These are phyloP conservation scores for Salvator merianae DNA, from an alignment of 2,113 vertebrate species.

Conservation along the genomic window DNA sequence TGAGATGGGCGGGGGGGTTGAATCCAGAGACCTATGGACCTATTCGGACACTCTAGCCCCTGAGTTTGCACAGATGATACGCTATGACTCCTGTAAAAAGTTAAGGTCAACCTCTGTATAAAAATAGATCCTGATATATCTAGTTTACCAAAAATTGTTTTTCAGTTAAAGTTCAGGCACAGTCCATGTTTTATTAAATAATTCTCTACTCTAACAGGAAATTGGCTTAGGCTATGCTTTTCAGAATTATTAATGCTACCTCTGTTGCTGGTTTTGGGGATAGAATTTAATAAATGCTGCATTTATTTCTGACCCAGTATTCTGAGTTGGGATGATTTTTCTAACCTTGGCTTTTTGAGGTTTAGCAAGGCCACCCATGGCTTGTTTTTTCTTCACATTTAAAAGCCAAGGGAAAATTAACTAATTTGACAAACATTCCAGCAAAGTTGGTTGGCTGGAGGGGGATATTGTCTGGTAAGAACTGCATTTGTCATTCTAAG, in stretches of 20 bases:
- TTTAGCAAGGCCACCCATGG: conserved; percentile 72
- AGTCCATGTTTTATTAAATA: conserved; percentile 70
- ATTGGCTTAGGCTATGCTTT: conserved; percentile 59
- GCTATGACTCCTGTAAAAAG: background rate
- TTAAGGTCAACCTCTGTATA: background rate
- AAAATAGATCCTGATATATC: conserved; percentile 53
- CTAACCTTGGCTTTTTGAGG: conserved; percentile 70
- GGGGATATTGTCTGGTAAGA: conserved; percentile 47
- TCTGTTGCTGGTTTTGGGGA: conserved; percentile 71
- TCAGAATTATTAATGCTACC: conserved; percentile 71
- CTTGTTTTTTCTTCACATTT: conserved; percentile 71
- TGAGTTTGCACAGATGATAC: background rate
- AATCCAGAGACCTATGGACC: too few species aligned
- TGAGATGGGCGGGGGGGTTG: too few species aligned
- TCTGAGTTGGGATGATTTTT: conserved; percentile 75
- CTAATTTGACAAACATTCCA: conserved; percentile 73
- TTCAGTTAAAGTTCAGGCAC: conserved; percentile 52
- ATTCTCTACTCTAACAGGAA: conserved; percentile 62
- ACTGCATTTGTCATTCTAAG: conserved; percentile 1
- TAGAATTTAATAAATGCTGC: conserved; percentile 72
- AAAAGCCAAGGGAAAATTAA: conserved; percentile 68
- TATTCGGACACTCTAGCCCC: too few species aligned
- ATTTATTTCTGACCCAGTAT: conserved; percentile 72
- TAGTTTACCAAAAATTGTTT: conserved; percentile 60
- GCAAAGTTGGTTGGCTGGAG: conserved; percentile 41